Conservation (phyloP, 1,140 invertebrate species). For the Zaprionus gabonicus region DNA sequence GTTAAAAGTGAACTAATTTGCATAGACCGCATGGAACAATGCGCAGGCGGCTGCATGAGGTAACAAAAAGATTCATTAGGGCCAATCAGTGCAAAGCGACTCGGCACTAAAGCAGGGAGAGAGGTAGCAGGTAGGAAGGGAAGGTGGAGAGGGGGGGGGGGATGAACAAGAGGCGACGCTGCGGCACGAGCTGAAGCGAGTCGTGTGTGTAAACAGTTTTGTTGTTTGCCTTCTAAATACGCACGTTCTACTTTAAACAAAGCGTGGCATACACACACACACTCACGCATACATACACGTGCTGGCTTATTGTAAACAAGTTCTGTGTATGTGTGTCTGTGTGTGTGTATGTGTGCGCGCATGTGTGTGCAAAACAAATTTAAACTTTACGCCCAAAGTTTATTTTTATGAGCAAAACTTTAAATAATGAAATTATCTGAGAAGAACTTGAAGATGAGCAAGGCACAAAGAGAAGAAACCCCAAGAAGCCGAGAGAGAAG, state of each 20-base stretch:
- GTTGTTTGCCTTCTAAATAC: slow-evolving; percentile 82
- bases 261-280: slow-evolving; percentile 52
- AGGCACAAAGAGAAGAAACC: slow-evolving; percentile 29
- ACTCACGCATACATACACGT: slow-evolving; percentile 35
- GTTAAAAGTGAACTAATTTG: slow-evolving; percentile 83
- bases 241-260: slow-evolving; percentile 81
- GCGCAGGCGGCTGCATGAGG: slow-evolving; percentile 76
- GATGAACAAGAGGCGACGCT: neutral
- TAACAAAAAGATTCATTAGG: slow-evolving; percentile 83
- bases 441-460: slow-evolving; percentile 71
- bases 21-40: slow-evolving; percentile 79
- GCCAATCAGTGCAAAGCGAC: slow-evolving; percentile 80
- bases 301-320: slow-evolving; percentile 65
- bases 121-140: slow-evolving; percentile 6
- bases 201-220: slow-evolving; percentile 70
- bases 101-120: slow-evolving; percentile 44
- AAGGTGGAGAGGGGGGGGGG: slow-evolving; percentile 5
- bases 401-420: slow-evolving; percentile 81
- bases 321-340: slow-evolving; percentile 21
- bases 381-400: slow-evolving; percentile 82
- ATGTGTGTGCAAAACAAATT: slow-evolving; percentile 79
- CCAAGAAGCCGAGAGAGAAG: slow-evolving; percentile 22
- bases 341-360: slow-evolving; percentile 27
- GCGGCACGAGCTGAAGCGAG: slow-evolving; percentile 31
- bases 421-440: slow-evolving; percentile 82